A percentile compares a stretch with the other conserved stretches of the same genome.
These are phyloP conservation scores for Malacosoma neustria DNA, from an alignment of 2,888 invertebrate species.

Conservation along the genomic window DNA sequence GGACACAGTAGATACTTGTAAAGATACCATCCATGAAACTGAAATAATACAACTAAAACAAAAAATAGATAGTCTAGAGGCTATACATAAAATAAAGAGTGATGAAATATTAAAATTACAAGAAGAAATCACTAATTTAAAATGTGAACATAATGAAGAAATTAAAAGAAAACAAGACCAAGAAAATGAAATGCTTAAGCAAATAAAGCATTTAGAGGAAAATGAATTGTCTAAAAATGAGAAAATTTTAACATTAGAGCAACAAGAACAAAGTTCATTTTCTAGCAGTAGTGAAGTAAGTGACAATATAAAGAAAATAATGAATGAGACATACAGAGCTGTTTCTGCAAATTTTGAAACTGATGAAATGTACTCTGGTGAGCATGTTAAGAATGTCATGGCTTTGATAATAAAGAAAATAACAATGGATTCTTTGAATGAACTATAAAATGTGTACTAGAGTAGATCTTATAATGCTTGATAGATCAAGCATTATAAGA, in stretches of 20 bases:
- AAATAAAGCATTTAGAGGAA: conserved; percentile 23
- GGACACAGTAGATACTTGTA: not conserved
- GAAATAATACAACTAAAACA: not conserved
- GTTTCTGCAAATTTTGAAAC: conserved; percentile 43
- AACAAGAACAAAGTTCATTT: conserved; percentile 12
- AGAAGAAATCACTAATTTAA: conserved; percentile 9
- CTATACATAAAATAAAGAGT: conserved; percentile 6
- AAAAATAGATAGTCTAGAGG: not conserved
- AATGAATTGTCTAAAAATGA: conserved; percentile 17
- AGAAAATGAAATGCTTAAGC: conserved; percentile 23
- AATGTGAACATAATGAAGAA: conserved; percentile 21
- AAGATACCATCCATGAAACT: not conserved
- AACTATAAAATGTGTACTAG: not conserved
- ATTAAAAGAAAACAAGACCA: conserved; percentile 25
- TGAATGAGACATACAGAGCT: conserved; percentile 55
- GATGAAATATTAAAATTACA: conserved; percentile 8
- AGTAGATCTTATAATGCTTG: not conserved
- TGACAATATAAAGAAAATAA: conserved; percentile 42
- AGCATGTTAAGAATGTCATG: conserved; percentile 38
- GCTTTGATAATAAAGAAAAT: conserved; percentile 50
- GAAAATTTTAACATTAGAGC: conserved; percentile 14
- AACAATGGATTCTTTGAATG: conserved; percentile 40
- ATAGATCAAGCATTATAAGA: too few species aligned
- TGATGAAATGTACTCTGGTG: conserved; percentile 36
- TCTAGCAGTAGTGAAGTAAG: conserved; percentile 16